phyloP scores from a whole-genome alignment of 2,797 vertebrate species.

The Sebastes itinus region DNA sequence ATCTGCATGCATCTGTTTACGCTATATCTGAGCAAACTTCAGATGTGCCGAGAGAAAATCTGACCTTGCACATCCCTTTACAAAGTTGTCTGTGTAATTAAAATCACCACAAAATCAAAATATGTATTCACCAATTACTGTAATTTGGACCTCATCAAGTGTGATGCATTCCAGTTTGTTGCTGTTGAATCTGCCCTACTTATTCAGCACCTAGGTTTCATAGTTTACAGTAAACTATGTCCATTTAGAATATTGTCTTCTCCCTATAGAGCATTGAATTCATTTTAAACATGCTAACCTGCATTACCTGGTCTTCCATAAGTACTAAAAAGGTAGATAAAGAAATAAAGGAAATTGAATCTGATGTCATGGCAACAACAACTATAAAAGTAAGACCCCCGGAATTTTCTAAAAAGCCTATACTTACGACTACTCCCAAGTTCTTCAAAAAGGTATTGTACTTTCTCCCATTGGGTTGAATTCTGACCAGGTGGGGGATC shows the following conservation, averaged over 20 bases:
- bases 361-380: neutral
- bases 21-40: neutral
- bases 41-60: neutral
- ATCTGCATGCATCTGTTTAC: neutral
- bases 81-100: neutral
- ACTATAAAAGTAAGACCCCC: neutral
- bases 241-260: neutral
- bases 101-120: neutral
- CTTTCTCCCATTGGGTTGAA: conserved; percentile 96
- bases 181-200: neutral
- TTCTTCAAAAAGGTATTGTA: conserved; percentile 93
- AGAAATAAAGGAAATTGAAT: neutral
- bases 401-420: neutral
- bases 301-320: neutral
- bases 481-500: conserved; percentile 88
- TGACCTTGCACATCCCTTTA: neutral
- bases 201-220: neutral
- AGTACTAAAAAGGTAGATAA: neutral
- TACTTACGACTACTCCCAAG: conserved; percentile 96
- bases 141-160: neutral
- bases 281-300: neutral
- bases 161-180: neutral
- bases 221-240: neutral
- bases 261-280: neutral
- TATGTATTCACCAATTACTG: neutral